Base-by-base conservation (phyloP, 2,888 invertebrate genomes). In the Alviniconcha strummeri region DNA sequence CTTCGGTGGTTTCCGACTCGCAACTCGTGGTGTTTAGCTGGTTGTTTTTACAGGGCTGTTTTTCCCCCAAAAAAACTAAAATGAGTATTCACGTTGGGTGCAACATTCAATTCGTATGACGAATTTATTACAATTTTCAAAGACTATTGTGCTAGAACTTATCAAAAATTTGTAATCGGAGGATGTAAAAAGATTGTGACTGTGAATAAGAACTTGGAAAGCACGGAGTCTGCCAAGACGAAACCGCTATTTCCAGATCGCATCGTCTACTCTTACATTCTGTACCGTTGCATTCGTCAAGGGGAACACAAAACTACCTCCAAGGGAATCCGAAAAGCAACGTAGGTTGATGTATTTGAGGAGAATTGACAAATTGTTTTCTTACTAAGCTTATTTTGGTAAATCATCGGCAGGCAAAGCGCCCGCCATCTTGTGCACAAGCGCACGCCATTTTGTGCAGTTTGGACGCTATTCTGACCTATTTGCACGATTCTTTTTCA, bases 241-340 rank as follows among this genome's bases (percentile, higher is more conserved):
- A 81, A 81, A 72, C 75, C 82, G 17, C 55, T 71, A 3, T 82
- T 76, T 17, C 69, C 77, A 15, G 82, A 82, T 52, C 77, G 36
- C 4, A 60, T 82, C 19, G 54, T 69, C 69, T 82, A 77, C 52
- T 36, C 64, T 4, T 82, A 82, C 17, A 54, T 82, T 67, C 67
- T 54, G 67, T 82, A 82, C 19, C 82, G 82, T 19, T 82, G 82
- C 56, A 77, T 82, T 69, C 82, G 82, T n/a, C 82, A 82, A 77
- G 82, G 82, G n/a, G 64, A 56, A 54, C 76, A 77, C 55, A 76
- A 77, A 64, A 69, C 82, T 75, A 76, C 82, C 7, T 76, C 82
- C 52, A 82, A 67, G 75, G 82, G 82, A 56, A 69, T 82, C 55
- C 64, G 82, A 36, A 82, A 67, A 54, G 56, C 77, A 55, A 76